phyloP scores from a whole-genome alignment of 2,797 vertebrate species.

The Pygocentrus nattereri region DNA sequence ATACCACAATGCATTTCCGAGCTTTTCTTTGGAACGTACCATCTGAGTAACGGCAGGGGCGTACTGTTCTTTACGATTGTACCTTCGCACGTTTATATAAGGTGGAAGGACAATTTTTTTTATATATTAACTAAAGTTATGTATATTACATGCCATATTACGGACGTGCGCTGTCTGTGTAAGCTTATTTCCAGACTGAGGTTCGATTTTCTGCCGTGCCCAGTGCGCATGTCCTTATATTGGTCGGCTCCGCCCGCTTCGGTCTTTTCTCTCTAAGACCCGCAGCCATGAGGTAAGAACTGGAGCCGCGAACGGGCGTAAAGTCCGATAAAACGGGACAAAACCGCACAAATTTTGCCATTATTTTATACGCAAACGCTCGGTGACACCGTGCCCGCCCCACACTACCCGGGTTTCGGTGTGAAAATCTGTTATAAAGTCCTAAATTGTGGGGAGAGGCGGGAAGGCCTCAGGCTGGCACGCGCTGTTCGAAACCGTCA shows the following conservation, averaged over 20 bases:
- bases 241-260: constrained; percentile 46
- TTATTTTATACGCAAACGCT: background rate
- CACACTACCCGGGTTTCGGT: no score
- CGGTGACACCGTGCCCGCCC: rapidly evolving
- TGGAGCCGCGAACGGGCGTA: background rate
- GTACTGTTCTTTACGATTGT: background rate
- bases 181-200: no score
- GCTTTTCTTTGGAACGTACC: constrained; percentile 28
- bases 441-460: background rate
- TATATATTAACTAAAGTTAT: no score
- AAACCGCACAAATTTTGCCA: background rate
- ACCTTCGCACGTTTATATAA: background rate
- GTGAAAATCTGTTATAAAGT: background rate
- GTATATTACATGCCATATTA: no score
- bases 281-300: constrained; percentile 59
- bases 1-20: background rate
- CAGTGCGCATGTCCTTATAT: constrained; percentile 34
- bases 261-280: constrained; percentile 56
- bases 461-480: background rate
- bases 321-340: background rate
- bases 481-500: background rate
- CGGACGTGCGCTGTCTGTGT: no score
- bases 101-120: no score
- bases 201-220: rapidly evolving
- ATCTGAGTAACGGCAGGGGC: background rate